Evolutionary conservation across 2,113 vertebrate species (phyloP).

Genomic region (Gavia stellata): DNA sequence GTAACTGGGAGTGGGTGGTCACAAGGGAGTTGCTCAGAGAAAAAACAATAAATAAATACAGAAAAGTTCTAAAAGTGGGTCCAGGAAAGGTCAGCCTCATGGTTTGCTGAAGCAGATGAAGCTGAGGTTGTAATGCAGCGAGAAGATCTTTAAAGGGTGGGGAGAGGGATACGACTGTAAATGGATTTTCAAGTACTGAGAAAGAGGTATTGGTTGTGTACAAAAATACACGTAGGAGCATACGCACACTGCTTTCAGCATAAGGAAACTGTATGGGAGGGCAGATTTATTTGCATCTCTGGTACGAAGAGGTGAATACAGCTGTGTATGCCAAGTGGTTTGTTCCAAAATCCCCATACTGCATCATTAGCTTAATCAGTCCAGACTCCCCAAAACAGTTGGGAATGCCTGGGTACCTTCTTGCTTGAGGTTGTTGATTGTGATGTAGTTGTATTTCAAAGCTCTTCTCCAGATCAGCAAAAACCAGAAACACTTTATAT

Average conservation of each 20-base stretch:
- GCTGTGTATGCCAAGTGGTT: background rate
- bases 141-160: background rate
- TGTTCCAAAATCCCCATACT: background rate
- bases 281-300: background rate
- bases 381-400: background rate
- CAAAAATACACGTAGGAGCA: background rate
- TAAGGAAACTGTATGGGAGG: background rate
- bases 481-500: background rate
- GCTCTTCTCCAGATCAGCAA: background rate
- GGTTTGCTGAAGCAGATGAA: background rate
- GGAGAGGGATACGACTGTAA: background rate
- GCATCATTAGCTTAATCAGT: background rate
- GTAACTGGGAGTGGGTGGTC: background rate
- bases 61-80: background rate
- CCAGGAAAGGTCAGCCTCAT: background rate
- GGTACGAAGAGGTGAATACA: background rate
- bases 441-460: background rate
- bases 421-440: background rate
- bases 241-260: background rate
- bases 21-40: background rate
- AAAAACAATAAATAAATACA: background rate
- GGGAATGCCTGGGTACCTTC: background rate
- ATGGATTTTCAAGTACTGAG: background rate
- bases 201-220: background rate
- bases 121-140: background rate